Evolutionary conservation across 2,797 vertebrate genomes (phyloP).

Genomic region (Fringilla coelebs): DNA sequence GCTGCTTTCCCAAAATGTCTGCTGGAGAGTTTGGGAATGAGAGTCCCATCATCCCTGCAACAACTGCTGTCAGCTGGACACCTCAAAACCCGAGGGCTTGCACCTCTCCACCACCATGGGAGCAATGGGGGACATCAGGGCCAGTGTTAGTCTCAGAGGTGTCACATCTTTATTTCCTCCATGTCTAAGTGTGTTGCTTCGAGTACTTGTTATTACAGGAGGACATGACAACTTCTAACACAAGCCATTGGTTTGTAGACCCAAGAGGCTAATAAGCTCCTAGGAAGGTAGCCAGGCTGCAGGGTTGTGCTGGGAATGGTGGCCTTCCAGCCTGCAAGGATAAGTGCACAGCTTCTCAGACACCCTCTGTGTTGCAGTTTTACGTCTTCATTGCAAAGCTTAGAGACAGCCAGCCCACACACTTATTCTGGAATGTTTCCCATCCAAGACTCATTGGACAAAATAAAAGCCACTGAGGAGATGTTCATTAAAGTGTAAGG

Average conservation of each 20-base stretch:
- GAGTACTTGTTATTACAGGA: neutral
- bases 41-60: neutral
- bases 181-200: neutral
- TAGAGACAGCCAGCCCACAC: neutral
- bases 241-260: neutral
- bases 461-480: neutral
- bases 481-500: neutral
- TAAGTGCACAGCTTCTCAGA: neutral
- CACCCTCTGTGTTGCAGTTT: neutral
- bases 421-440: neutral
- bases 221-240: neutral
- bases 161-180: neutral
- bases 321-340: neutral
- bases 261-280: neutral
- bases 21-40: neutral
- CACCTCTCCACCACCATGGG: neutral
- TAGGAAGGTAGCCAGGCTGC: neutral
- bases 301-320: neutral
- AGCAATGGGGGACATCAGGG: neutral
- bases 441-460: neutral
- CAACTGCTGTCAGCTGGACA: neutral
- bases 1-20: neutral
- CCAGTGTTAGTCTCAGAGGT: neutral
- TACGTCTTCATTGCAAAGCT: neutral
- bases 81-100: neutral